Evolutionary conservation across 2,797 vertebrate species (phyloP).

Genomic region (Florisuga fusca): DNA sequence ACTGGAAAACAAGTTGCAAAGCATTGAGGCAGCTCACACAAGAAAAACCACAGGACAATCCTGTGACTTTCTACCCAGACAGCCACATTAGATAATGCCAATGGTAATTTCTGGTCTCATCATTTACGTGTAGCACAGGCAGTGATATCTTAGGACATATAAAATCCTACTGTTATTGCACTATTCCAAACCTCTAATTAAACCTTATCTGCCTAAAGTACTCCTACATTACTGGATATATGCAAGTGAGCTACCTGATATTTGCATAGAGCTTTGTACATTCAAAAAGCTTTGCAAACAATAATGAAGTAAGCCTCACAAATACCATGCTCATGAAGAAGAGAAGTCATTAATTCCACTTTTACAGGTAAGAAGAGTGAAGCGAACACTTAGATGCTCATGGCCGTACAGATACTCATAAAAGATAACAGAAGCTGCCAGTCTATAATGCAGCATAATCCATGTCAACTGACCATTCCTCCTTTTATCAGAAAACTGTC

Average conservation of each 20-base stretch:
- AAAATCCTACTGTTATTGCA: constrained; percentile 29
- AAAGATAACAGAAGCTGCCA: not conserved
- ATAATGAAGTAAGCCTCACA: not conserved
- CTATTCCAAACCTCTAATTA: constrained; percentile 34
- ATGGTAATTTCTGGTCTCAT: not conserved
- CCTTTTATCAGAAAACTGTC: not conserved
- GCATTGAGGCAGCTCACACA: not conserved
- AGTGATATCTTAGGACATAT: not conserved
- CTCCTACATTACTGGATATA: not conserved
- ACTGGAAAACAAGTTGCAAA: not conserved
- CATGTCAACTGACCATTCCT: not conserved
- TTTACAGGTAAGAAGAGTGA: not conserved
- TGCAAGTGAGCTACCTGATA: constrained; percentile 10
- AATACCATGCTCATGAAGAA: not conserved
- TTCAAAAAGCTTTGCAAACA: constrained; percentile 43
- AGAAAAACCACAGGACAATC: not conserved
- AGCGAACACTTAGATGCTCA: not conserved
- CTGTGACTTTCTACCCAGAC: not conserved
- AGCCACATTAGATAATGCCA: not conserved
- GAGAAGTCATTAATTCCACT: not conserved
- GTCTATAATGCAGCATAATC: not conserved
- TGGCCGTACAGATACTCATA: not conserved
- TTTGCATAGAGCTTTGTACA: constrained; percentile 41
- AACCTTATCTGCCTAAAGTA: constrained; percentile 39
- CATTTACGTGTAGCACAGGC: not conserved